Percentiles rank a stretch among this genome's conserved stretches.
These are phyloP conservation scores for Philopotamus ludificatus DNA, from an alignment of 1,140 invertebrate genomes.

Conservation along the genomic window DNA sequence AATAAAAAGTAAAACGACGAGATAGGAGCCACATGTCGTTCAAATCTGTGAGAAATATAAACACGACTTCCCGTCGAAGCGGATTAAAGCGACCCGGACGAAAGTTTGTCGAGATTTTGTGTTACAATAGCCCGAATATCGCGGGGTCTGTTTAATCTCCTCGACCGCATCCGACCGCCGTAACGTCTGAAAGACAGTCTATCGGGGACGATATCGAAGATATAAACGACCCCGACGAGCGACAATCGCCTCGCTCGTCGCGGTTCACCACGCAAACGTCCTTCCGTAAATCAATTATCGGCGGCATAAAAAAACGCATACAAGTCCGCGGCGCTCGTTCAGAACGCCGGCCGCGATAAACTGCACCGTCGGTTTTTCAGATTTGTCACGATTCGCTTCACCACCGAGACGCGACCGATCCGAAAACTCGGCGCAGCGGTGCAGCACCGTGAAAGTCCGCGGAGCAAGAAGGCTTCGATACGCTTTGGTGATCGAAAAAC, in stretches of 20 bases:
- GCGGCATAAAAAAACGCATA: background rate
- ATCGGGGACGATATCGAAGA: background rate
- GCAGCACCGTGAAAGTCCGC: slow-evolving; percentile 9
- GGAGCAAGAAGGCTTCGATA: slow-evolving; percentile 5
- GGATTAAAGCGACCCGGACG: background rate
- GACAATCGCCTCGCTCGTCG: background rate
- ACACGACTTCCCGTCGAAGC: slow-evolving; percentile 15
- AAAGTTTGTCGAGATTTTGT: background rate
- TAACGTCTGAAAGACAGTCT: background rate
- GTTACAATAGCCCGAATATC: background rate
- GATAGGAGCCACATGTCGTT: slow-evolving; percentile 23
- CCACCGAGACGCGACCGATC: slow-evolving; percentile 3
- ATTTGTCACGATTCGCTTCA: slow-evolving; percentile 6
- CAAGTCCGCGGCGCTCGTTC: background rate
- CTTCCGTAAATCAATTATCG: background rate
- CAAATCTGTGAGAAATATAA: slow-evolving; percentile 24
- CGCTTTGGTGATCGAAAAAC: background rate
- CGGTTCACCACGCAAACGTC: too few relatives aligned
- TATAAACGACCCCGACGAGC: background rate
- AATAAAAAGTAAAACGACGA: slow-evolving; percentile 12
- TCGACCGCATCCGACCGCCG: background rate
- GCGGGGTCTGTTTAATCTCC: background rate
- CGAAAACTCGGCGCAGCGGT: slow-evolving; percentile 5
- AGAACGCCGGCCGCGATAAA: background rate
- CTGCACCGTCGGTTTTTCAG: background rate